These are phyloP conservation scores for Clostera curtula DNA, from an alignment of 2,888 invertebrate species.

Conservation along the genomic window DNA sequence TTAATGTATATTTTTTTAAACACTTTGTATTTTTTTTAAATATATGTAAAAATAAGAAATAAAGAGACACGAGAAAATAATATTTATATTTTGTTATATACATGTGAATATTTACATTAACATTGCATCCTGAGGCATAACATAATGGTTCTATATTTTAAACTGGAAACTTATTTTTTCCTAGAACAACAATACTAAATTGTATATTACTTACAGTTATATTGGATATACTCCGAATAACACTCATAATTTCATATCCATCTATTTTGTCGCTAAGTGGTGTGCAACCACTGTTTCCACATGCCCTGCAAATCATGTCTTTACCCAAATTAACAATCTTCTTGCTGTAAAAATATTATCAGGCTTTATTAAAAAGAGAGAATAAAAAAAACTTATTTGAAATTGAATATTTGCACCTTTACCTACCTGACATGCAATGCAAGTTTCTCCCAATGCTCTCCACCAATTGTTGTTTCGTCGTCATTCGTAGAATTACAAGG, in stretches of 20 bases:
- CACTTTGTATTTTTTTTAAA: no score
- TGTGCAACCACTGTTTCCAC: slow-evolving; percentile 52
- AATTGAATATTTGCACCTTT: slow-evolving; percentile 9
- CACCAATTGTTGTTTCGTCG: slow-evolving; percentile 29
- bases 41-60: no score
- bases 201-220: slow-evolving; percentile 43
- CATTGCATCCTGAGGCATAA: no score
- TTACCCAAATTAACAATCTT: slow-evolving; percentile 38
- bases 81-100: not conserved
- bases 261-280: slow-evolving; percentile 51
- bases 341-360: slow-evolving; percentile 33
- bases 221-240: slow-evolving; percentile 52
- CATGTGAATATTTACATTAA: slow-evolving; percentile 1
- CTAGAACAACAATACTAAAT: not conserved
- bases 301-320: slow-evolving; percentile 59
- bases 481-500: slow-evolving; percentile 23
- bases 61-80: no score
- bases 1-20: no score
- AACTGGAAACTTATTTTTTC: no score
- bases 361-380: no score
- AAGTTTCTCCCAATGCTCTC: slow-evolving; percentile 58
- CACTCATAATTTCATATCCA: slow-evolving; percentile 51
- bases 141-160: no score
- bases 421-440: slow-evolving; percentile 37
- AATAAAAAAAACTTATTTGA: slow-evolving; percentile 4